Conservation (phyloP, 2,113 vertebrate species). For the Telmatochromis sp. region DNA sequence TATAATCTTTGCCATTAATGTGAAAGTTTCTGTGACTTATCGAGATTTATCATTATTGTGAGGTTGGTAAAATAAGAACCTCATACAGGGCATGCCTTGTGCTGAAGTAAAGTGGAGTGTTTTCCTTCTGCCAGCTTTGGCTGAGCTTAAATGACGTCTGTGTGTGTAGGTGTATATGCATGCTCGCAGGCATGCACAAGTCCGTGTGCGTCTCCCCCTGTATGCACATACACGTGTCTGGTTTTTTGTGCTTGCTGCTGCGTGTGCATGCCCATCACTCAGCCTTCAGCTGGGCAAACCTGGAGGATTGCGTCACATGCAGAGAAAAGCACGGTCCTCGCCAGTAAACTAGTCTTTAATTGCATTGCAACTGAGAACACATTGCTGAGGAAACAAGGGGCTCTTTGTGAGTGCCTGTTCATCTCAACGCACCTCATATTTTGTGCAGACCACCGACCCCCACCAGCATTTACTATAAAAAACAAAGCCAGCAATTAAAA, state of each 20-base stretch:
- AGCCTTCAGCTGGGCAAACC: slow-evolving; percentile 39
- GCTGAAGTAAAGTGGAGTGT: slow-evolving; percentile 6
- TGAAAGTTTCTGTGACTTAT: slow-evolving; percentile 24
- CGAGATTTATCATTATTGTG: background rate
- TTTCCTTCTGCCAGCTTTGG: slow-evolving; percentile 18
- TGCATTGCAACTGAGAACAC: slow-evolving; percentile 67
- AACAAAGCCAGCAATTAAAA: slow-evolving; percentile 46
- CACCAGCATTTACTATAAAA: slow-evolving; percentile 57
- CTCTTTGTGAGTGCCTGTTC: slow-evolving; percentile 62
- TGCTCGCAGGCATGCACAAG: background rate
- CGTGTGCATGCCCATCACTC: slow-evolving; percentile 22
- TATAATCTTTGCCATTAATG: background rate
- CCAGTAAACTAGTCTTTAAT: slow-evolving; percentile 69
- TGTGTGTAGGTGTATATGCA: background rate
- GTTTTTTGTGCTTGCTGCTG: background rate
- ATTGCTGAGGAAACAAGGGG: slow-evolving; percentile 64
- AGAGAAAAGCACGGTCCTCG: slow-evolving; percentile 35
- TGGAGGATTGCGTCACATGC: slow-evolving; percentile 49
- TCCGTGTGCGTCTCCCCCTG: background rate
- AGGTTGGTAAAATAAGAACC: background rate
- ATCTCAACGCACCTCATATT: slow-evolving; percentile 65
- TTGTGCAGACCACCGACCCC: slow-evolving; percentile 39
- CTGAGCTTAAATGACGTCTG: background rate
- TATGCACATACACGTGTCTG: background rate
- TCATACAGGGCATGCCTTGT: slow-evolving; percentile 21